A percentile compares a stretch with the other conserved stretches of the same genome.
Evolutionary conservation across 2,113 vertebrate genomes (phyloP).

Genomic region (Caretta caretta): DNA sequence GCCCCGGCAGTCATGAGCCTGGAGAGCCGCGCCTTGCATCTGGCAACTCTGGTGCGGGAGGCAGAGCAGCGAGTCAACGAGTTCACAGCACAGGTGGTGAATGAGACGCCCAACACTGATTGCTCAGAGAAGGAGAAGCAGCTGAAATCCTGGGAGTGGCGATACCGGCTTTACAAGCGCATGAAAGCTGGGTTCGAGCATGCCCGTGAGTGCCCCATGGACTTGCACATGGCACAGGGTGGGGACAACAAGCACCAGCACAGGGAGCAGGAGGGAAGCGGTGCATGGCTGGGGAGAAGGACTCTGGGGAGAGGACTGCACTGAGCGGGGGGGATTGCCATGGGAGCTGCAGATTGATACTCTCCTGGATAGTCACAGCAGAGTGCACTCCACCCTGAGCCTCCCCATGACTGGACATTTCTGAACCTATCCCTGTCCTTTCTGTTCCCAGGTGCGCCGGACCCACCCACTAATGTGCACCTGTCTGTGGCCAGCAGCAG

Average conservation of each 20-base stretch:
- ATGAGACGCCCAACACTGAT: conserved; percentile 81
- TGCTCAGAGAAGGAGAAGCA: conserved; percentile 87
- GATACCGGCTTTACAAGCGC: conserved; percentile 89
- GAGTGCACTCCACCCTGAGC: not conserved
- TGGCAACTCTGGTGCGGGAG: conserved; percentile 88
- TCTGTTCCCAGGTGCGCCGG: conserved; percentile 83
- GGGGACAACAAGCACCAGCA: rapidly evolving
- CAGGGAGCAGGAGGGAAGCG: rapidly evolving
- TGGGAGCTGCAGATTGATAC: not conserved
- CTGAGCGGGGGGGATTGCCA: not conserved
- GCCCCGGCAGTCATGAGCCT: conserved; percentile 84
- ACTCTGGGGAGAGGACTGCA: not conserved
- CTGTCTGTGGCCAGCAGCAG: conserved; percentile 88
- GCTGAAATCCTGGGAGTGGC: conserved; percentile 93
- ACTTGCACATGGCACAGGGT: not conserved
- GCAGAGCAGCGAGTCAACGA: conserved; percentile 89
- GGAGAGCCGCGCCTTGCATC: conserved; percentile 87
- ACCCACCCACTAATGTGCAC: conserved; percentile 81
- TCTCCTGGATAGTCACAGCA: not conserved
- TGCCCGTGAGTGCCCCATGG: conserved; percentile 81
- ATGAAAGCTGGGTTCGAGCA: conserved; percentile 94
- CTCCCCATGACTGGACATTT: rapidly evolving
- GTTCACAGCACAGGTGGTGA: conserved; percentile 83
- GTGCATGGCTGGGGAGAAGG: rapidly evolving
- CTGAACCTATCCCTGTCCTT: not conserved